Evolutionary conservation across 2,113 vertebrate species (phyloP).

Genomic region (Cranoglanis bouderius): DNA sequence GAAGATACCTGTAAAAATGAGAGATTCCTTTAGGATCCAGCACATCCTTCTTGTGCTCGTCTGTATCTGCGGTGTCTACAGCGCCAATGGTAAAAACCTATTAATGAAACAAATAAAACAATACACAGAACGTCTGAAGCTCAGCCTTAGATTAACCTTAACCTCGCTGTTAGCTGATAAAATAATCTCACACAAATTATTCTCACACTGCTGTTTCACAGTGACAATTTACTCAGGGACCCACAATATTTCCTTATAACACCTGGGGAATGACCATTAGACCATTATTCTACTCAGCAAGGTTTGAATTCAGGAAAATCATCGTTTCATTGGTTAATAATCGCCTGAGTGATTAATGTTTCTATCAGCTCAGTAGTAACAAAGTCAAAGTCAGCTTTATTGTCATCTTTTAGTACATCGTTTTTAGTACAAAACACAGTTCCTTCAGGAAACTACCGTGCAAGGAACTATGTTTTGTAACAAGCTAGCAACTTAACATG

Average conservation of each 20-base stretch:
- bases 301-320: background rate
- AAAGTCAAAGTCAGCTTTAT: too few species aligned
- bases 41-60: conserved; percentile 15
- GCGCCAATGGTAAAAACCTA: conserved; percentile 35
- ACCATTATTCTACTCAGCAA: background rate
- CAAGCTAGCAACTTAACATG: background rate
- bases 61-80: background rate
- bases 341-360: background rate
- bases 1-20: conserved; percentile 34
- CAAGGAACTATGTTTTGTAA: background rate
- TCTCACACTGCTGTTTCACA: background rate
- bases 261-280: background rate
- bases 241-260: background rate
- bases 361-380: background rate
- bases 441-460: too few species aligned
- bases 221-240: too few species aligned
- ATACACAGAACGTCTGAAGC: background rate
- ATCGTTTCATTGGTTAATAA: background rate
- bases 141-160: background rate
- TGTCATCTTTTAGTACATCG: too few species aligned
- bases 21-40: background rate
- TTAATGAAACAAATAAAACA: background rate
- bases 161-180: background rate
- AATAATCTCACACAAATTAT: background rate
- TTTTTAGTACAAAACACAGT: too few species aligned